Percentiles rank a stretch among this genome's conserved stretches.
phyloP scores from a whole-genome alignment of 1,140 invertebrate species.

The Diprion similis region DNA sequence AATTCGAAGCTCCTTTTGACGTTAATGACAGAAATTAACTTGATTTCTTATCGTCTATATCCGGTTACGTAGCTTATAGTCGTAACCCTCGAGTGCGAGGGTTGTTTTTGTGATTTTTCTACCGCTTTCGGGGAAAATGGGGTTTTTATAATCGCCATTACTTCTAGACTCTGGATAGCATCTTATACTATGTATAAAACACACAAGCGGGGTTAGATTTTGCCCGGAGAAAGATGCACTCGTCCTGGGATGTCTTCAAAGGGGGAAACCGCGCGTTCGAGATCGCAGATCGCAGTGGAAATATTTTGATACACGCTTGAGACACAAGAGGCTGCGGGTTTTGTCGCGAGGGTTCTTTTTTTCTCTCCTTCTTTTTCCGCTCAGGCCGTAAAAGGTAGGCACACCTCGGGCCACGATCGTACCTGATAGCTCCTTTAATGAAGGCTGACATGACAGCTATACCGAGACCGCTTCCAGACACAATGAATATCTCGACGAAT shows the following conservation, averaged over 20 bases:
- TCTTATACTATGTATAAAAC: too few relatives aligned
- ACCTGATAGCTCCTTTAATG: constrained; percentile 81
- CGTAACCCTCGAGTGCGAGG: too few relatives aligned
- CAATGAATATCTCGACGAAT: constrained; percentile 87
- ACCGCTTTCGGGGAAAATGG: too few relatives aligned
- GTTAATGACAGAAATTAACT: constrained; percentile 10
- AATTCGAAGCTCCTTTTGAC: background rate
- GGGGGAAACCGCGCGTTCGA: too few relatives aligned
- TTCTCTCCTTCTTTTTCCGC: background rate
- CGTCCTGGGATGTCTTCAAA: too few relatives aligned
- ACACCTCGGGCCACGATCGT: constrained; percentile 40
- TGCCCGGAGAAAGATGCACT: too few relatives aligned
- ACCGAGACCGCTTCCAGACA: constrained; percentile 84
- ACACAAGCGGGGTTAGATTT: too few relatives aligned
- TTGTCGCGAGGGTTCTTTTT: background rate
- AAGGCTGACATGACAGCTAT: constrained; percentile 84
- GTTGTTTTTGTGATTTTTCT: too few relatives aligned
- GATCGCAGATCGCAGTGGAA: too few relatives aligned
- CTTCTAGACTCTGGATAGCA: too few relatives aligned
- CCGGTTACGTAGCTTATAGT: background rate
- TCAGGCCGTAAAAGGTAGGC: background rate
- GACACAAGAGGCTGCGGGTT: background rate
- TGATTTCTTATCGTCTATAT: constrained; percentile 6
- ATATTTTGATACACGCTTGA: too few relatives aligned
- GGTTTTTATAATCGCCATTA: too few relatives aligned